Percentiles rank a stretch among this genome's conserved stretches.
These are phyloP conservation scores for Pseudomyrmex sp. DNA, from an alignment of 1,140 invertebrate genomes.

Conservation along the genomic window DNA sequence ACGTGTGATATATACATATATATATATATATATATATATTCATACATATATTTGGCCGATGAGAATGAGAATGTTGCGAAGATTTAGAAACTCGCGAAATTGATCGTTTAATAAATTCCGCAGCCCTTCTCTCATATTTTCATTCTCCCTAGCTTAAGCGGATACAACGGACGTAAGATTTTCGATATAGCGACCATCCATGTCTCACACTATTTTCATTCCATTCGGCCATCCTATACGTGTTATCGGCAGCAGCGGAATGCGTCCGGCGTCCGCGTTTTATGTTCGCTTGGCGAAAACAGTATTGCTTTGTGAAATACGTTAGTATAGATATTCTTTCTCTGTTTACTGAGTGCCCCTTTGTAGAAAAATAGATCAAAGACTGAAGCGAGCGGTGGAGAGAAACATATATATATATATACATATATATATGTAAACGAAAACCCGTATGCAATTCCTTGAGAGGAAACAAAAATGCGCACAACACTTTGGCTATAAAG, in stretches of 20 bases:
- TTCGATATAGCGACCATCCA: not conserved
- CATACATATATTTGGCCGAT: conserved; percentile 51
- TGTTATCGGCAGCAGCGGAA: conserved; percentile 31
- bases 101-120: not conserved
- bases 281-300: conserved; percentile 32
- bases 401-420: not conserved
- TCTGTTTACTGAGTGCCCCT: not conserved
- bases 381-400: conserved; percentile 19
- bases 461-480: conserved; percentile 42
- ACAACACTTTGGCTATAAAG: conserved; percentile 55
- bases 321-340: conserved; percentile 13
- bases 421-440: not conserved
- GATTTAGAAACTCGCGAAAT: not conserved
- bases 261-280: conserved; percentile 15
- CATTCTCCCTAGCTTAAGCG: conserved; percentile 25
- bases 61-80: conserved; percentile 37
- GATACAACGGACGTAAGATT: not conserved
- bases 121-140: not conserved
- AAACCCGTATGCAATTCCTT: conserved; percentile 2
- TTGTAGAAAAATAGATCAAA: conserved; percentile 42
- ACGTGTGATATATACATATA: conserved; percentile 49
- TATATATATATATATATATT: conserved; percentile 41
- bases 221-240: conserved; percentile 5
- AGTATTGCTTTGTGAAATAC: not conserved
- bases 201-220: conserved; percentile 16